A percentile compares a stretch with the other conserved stretches of the same genome.
These are phyloP conservation scores for Melanostigma gelatinosum DNA, from an alignment of 2,113 vertebrate species.

Conservation along the genomic window DNA sequence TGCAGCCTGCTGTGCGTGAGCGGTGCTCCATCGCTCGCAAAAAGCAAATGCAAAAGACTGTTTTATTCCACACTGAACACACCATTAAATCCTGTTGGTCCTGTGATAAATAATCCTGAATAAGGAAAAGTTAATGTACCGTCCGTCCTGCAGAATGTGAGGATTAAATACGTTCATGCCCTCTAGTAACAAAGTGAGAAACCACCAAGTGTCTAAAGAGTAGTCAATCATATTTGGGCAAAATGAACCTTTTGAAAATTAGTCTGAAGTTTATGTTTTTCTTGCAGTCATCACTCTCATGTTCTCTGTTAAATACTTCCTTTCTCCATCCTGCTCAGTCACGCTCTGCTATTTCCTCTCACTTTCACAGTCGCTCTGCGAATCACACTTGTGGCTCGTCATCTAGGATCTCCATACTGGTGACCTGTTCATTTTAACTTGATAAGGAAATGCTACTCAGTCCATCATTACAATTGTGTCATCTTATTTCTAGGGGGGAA, in stretches of 20 bases:
- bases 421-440: not conserved
- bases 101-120: slow-evolving; percentile 44
- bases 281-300: not conserved
- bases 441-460: not conserved
- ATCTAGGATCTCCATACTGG: not conserved
- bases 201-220: not conserved
- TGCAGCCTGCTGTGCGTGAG: slow-evolving; percentile 32
- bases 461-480: not conserved
- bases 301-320: not conserved
- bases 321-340: slow-evolving; percentile 13
- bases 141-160: slow-evolving; percentile 25
- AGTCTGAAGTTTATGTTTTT: not conserved
- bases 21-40: slow-evolving; percentile 21
- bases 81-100: slow-evolving; percentile 31
- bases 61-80: slow-evolving; percentile 11
- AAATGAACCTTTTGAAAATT: slow-evolving; percentile 12
- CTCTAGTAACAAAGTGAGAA: slow-evolving; percentile 13
- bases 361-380: slow-evolving; percentile 9
- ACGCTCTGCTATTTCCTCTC: slow-evolving; percentile 7
- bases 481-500: not conserved
- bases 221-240: not conserved
- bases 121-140: slow-evolving; percentile 64
- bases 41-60: slow-evolving; percentile 17
- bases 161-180: slow-evolving; percentile 47
- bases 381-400: slow-evolving; percentile 17